Conservation (phyloP, 2,888 invertebrate genomes). For the Thereva nobilitata region DNA sequence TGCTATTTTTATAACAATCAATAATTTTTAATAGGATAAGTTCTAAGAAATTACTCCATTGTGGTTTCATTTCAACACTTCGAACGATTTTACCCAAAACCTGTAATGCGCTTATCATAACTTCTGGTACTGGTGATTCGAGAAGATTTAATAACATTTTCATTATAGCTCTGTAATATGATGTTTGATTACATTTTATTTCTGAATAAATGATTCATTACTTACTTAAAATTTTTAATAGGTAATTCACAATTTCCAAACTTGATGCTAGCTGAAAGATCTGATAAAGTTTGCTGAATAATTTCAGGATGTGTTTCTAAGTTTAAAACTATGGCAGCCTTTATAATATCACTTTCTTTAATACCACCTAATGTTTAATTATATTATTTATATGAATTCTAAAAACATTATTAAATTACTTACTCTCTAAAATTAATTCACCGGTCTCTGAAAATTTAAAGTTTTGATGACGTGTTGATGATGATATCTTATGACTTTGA, state of each 20-base stretch:
- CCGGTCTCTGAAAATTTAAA: constrained; percentile 63
- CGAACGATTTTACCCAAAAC: constrained; percentile 85
- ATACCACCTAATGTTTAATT: constrained; percentile 48
- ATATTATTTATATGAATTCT: neutral
- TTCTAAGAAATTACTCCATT: constrained; percentile 89
- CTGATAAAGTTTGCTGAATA: constrained; percentile 56
- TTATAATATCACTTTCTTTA: constrained; percentile 59
- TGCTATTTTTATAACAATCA: constrained; percentile 77
- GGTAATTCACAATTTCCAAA: constrained; percentile 61
- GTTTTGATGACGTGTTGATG: constrained; percentile 53
- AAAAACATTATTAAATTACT: constrained; percentile 44
- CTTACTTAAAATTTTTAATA: constrained; percentile 60
- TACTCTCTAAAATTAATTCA: constrained; percentile 64
- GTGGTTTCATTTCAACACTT: constrained; percentile 72
- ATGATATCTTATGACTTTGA: constrained; percentile 46
- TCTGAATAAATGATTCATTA: constrained; percentile 23
- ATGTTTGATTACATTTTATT: neutral
- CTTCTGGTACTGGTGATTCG: constrained; percentile 60
- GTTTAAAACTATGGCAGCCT: constrained; percentile 54
- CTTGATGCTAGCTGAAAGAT: constrained; percentile 60
- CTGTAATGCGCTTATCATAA: constrained; percentile 76
- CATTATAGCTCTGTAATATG: constrained; percentile 65
- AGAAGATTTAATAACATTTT: constrained; percentile 79
- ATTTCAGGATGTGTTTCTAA: constrained; percentile 52
- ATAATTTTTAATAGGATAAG: constrained; percentile 87